Conservation (phyloP, 2,888 invertebrate species). For the Lagria hirta region DNA sequence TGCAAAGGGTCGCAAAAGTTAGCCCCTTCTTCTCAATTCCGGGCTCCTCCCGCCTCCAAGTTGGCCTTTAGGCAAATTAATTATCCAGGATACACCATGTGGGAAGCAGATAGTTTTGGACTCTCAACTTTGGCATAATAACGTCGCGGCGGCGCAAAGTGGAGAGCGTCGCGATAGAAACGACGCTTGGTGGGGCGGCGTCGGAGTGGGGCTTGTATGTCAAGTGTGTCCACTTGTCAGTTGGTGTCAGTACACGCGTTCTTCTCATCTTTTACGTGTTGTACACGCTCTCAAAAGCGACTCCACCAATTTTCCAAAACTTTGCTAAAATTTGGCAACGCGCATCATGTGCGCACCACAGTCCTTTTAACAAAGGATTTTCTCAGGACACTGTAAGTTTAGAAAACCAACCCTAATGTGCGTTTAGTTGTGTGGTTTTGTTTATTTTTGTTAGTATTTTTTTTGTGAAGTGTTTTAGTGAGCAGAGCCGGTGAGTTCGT, state of each 20-base stretch:
- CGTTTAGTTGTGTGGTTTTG: conserved; percentile 20
- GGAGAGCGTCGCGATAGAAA: conserved; percentile 31
- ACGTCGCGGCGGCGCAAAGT: conserved; percentile 25
- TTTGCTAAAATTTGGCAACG: conserved; percentile 12
- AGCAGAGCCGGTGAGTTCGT: too few relatives aligned
- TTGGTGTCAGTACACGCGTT: conserved; percentile 30
- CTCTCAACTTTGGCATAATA: conserved; percentile 15
- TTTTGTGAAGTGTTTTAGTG: conserved; percentile 21
- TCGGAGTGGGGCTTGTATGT: conserved; percentile 30
- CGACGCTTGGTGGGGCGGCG: conserved; percentile 30
- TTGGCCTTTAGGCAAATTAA: conserved; percentile 11
- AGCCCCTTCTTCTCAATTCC: too few relatives aligned
- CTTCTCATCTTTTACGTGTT: conserved; percentile 14
- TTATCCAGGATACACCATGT: conserved; percentile 14
- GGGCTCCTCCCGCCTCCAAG: conserved; percentile 8
- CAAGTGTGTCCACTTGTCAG: conserved; percentile 31
- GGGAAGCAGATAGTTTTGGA: conserved; percentile 12
- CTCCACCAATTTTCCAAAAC: conserved; percentile 7
- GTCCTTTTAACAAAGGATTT: conserved; percentile 18
- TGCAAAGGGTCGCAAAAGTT: too few relatives aligned
- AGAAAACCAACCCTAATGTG: conserved; percentile 20
- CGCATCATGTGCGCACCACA: conserved; percentile 25
- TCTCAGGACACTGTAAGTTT: conserved; percentile 22
- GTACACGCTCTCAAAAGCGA: conserved; percentile 8
- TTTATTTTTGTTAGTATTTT: conserved; percentile 16